phyloP scores from a whole-genome alignment of 2,888 invertebrate genomes.

The Tetragonula carbonaria region DNA sequence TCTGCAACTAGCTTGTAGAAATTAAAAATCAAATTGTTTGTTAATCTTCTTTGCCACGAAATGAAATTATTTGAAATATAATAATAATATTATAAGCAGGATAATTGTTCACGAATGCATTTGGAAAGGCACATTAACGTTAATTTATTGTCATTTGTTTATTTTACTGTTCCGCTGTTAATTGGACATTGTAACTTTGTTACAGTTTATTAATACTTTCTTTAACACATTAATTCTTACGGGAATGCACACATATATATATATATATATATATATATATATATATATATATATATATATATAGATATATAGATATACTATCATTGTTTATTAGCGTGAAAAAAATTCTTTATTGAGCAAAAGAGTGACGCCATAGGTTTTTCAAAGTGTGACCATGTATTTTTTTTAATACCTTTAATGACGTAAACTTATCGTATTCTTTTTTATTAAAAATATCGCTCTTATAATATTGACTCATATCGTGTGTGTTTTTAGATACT shows the following conservation, averaged over 20 bases:
- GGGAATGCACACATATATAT: slow-evolving; percentile 6
- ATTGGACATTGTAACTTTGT: slow-evolving; percentile 1
- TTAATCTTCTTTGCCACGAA: not conserved
- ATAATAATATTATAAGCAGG: too few species aligned
- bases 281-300: too few species aligned
- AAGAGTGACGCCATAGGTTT: slow-evolving; percentile 1
- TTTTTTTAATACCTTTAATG: slow-evolving; percentile 16
- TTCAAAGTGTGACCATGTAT: slow-evolving; percentile 6
- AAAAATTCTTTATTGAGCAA: slow-evolving; percentile 1
- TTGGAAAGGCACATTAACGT: too few species aligned
- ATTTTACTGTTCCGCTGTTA: not conserved
- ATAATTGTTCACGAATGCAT: not conserved
- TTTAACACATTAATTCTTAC: not conserved
- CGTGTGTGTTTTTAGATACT: too few species aligned
- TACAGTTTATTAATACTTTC: not conserved
- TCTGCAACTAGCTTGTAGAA: not conserved
- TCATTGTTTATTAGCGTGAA: slow-evolving; percentile 8
- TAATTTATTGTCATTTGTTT: not conserved
- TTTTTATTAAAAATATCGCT: not conserved
- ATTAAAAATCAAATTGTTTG: too few species aligned
- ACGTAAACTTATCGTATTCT: not conserved
- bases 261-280: too few species aligned
- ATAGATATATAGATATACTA: not conserved
- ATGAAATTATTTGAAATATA: not conserved
- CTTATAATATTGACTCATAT: not conserved